Conservation (phyloP, 2,113 vertebrate genomes). For the Gnathonemus echidnorhynchus region DNA sequence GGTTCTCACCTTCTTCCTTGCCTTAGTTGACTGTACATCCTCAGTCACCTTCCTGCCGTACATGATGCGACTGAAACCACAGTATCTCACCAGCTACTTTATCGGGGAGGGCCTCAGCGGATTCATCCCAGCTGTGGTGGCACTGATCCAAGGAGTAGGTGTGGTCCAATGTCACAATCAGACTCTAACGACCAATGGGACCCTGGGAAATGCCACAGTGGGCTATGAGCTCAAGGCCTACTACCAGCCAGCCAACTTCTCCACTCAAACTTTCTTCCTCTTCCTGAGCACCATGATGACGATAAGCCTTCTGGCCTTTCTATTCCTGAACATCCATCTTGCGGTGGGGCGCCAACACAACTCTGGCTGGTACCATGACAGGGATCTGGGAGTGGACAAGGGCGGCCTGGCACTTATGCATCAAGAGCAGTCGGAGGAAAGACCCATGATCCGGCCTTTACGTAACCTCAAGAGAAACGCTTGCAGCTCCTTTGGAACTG, state of each 20-base stretch:
- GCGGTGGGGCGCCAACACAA: slow-evolving; percentile 39
- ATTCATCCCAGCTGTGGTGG: slow-evolving; percentile 64
- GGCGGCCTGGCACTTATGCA: not conserved
- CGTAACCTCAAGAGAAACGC: not conserved
- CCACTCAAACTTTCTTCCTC: slow-evolving; percentile 63
- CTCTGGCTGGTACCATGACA: slow-evolving; percentile 19
- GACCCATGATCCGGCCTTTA: slow-evolving; percentile 43
- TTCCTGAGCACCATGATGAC: slow-evolving; percentile 68
- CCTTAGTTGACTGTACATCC: slow-evolving; percentile 71
- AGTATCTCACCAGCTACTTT: slow-evolving; percentile 69
- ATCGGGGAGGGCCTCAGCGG: slow-evolving; percentile 73
- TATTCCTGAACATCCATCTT: slow-evolving; percentile 63
- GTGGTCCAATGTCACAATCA: slow-evolving; percentile 55
- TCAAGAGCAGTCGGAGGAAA: slow-evolving; percentile 37
- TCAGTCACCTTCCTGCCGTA: slow-evolving; percentile 77
- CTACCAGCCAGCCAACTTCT: slow-evolving; percentile 63
- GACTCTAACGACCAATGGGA: slow-evolving; percentile 36
- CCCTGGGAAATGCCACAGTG: slow-evolving; percentile 10
- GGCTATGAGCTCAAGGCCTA: slow-evolving; percentile 33
- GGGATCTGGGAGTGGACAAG: slow-evolving; percentile 6
- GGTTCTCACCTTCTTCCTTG: slow-evolving; percentile 63
- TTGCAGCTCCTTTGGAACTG: slow-evolving; percentile 42
- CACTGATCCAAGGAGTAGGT: slow-evolving; percentile 65
- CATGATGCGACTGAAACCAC: slow-evolving; percentile 60
- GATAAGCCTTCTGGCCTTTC: slow-evolving; percentile 57